Evolutionary conservation across 2,888 invertebrate species (phyloP), one percentile per base, ranked within the genome.

Genomic region (Calliopum simillimum): DNA sequence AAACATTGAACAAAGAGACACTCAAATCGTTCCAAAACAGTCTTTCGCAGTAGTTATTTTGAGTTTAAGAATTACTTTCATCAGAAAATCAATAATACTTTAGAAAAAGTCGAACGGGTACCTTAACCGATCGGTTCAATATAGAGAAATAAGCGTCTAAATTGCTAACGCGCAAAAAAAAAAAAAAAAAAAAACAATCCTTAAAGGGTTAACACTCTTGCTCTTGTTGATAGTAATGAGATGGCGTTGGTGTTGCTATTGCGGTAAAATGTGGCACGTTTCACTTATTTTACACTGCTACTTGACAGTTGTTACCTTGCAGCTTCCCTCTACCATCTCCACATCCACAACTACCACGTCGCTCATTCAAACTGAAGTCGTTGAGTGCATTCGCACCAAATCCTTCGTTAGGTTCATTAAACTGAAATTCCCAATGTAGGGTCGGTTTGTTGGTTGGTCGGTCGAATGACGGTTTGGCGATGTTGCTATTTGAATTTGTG

Each of bases 381-480:
- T 13, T 23, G 47, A 33, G 51, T 63, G 33, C 51, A 63, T 63
- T 63, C 49, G 33, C 41, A 63, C 16, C 33, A 51, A 51, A 19
- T 63, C 51, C 63, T 63, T 51, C 63, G 19, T 63, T 25, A 63
- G 51, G 63, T 63, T 63, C 63, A 63, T 63, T 63, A 63, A 63
- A 49, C 63, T 51, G 19, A 63, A n/a, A 19, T 25, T 56, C 56
- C 21, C 46, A 25, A 63, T 53, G 51, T 51, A 19, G 33, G 33
- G 33, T 33, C 33, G 33, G 8, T 2, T 49, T 49, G 13, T 46
- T 13, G 14, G 33, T 13, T 46, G 12, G 47, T 23, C 47, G 62
- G 47, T 62, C 33, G 51, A 63, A 63, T 63, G 63, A 8, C 8
- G 33, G 33, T 8, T 5, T 33, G 33, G 33, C 33, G 33, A 33